Evolutionary conservation across 2,113 vertebrate species (phyloP).

Genomic region (Antennarius striatus): DNA sequence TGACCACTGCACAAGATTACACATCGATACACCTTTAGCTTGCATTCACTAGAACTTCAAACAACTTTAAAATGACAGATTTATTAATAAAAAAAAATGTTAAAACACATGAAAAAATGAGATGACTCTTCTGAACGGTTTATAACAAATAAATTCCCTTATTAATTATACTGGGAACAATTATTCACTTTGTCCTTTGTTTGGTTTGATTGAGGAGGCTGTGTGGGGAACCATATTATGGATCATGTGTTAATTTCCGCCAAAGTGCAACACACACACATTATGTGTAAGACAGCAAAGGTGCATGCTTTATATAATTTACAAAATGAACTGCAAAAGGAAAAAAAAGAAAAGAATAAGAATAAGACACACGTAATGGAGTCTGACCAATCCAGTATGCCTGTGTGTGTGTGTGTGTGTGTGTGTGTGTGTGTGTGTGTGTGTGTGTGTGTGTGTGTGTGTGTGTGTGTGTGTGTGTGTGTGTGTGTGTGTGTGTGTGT

Average conservation of each 20-base stretch:
- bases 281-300: slow-evolving; percentile 1
- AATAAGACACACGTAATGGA: slow-evolving; percentile 7
- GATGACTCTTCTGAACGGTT: too few relatives aligned
- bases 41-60: too few relatives aligned
- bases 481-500: slow-evolving; percentile 35
- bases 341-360: background rate
- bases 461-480: slow-evolving; percentile 35
- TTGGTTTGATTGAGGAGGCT: slow-evolving; percentile 13
- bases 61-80: too few relatives aligned
- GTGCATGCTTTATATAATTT: too few relatives aligned
- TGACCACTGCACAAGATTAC: too few relatives aligned
- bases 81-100: too few relatives aligned
- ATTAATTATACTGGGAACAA: background rate
- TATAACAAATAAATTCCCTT: too few relatives aligned
- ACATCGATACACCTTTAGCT: too few relatives aligned
- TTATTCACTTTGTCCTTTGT: background rate
- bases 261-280: slow-evolving; percentile 11
- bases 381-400: slow-evolving; percentile 33
- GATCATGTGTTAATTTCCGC: slow-evolving; percentile 9
- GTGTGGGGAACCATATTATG: slow-evolving; percentile 11
- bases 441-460: slow-evolving; percentile 30
- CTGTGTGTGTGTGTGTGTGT: slow-evolving; percentile 33
- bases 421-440: slow-evolving; percentile 34
- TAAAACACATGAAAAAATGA: too few relatives aligned
- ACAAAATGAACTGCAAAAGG: background rate